These are phyloP conservation scores for Grammomys dolichurus DNA, from an alignment of 2,113 vertebrate genomes.

Conservation along the genomic window DNA sequence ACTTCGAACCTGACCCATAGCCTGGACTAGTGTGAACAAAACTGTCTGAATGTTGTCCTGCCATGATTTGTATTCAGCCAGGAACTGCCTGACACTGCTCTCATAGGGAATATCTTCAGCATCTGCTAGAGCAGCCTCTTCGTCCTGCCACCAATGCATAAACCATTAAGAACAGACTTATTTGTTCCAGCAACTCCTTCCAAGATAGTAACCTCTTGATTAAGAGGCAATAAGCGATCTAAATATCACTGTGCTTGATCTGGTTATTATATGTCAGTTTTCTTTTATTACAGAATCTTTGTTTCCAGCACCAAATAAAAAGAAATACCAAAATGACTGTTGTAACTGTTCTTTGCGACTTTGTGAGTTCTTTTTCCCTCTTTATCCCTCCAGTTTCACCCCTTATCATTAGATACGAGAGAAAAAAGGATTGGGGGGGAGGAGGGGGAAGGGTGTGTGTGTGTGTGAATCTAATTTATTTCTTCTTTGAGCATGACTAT, in stretches of 20 bases:
- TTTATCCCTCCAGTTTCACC: no score
- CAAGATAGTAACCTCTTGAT: neutral
- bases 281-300: conserved; percentile 9
- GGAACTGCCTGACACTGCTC: conserved; percentile 97
- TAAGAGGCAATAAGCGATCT: conserved; percentile 15
- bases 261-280: conserved; percentile 18
- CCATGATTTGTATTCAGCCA: conserved; percentile 98
- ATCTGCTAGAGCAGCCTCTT: conserved; percentile 96
- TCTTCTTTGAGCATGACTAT: no score
- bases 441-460: no score
- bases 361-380: no score
- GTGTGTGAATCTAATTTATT: no score
- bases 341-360: no score
- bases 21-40: conserved; percentile 97
- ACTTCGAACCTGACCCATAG: conserved; percentile 95
- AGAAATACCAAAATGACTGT: conserved; percentile 20
- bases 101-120: conserved; percentile 97
- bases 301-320: conserved; percentile 46
- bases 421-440: no score
- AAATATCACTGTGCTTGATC: conserved; percentile 11
- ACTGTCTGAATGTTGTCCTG: conserved; percentile 99
- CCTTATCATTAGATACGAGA: no score
- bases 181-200: conserved; percentile 4
- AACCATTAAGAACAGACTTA: conserved; percentile 21
- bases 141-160: conserved; percentile 90